Evolutionary conservation across 2,888 invertebrate genomes (phyloP), one percentile per base, ranked within the genome.

Genomic region (Orchesellides sinensis): DNA sequence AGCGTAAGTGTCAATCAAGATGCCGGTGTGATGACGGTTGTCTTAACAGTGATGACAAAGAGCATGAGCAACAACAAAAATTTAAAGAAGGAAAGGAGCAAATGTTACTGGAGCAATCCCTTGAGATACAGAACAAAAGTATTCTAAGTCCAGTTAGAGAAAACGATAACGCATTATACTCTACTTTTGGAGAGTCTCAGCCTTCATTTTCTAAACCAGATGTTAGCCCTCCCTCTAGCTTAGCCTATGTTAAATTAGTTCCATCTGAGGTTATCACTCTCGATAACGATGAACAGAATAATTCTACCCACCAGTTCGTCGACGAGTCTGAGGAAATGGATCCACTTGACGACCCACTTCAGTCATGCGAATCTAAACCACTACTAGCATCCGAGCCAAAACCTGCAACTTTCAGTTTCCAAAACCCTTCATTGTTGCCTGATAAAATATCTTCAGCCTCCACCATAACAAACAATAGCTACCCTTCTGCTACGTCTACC

Each of bases 51-150:
- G 45, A 35, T 29, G 40, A 52, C 17, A 23, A 32, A 19, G 69
- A 75, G 17, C 12, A 21, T 21, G 52, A 68, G 17, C 82, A 82
- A 47, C 74, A 79, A 19, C 52, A 69, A 27, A 74, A 21, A 14
- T 82, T 82, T 29, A 74, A 23, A 14, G 75, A 69, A 52, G 69
- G 69, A 8, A 68, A 25, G 23, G 74, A 69, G 27, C 54, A 35
- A 6, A 66, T 80, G 80, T 21, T 40, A 19, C 19, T 17, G 59
- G 17, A 40, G 32, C 10, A 52, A 17, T 19, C n/a, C n/a, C n/a
- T n/a, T n/a, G n/a, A n/a, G n/a, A n/a, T n/a, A n/a, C 6, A 49
- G 29, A 70, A 49, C 52, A 27, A 12, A 14, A 19, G 27, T 3
- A 21, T 17, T 25, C 19, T 23, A n/a, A n/a, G n/a, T n/a, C n/a